phyloP scores from a whole-genome alignment of 53 echinoderm and acorn worm species.

The Echinarachnius parma region DNA sequence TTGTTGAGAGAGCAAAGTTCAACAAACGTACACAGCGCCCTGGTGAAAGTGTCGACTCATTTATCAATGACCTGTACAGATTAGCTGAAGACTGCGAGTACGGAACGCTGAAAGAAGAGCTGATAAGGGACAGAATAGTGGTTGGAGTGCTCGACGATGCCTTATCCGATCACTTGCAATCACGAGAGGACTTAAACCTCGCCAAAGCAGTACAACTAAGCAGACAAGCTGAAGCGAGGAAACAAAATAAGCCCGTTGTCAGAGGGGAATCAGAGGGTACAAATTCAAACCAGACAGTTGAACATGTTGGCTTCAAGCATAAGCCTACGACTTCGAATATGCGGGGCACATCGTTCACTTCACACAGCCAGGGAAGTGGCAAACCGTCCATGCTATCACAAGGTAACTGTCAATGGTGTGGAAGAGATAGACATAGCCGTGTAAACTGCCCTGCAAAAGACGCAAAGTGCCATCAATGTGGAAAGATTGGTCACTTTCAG shows the following conservation, averaged over 20 bases:
- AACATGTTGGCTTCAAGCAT: no score
- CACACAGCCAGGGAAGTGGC: no score
- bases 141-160: constrained; percentile 25
- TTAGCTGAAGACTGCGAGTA: constrained; percentile 64
- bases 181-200: constrained; percentile 38
- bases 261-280: background rate
- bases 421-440: background rate
- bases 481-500: constrained; percentile 35
- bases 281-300: no score
- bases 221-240: constrained; percentile 32
- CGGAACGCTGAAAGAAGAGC: constrained; percentile 44
- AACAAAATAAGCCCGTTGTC: constrained; percentile 9
- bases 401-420: constrained; percentile 6
- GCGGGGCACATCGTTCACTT: no score
- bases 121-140: constrained; percentile 56
- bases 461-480: constrained; percentile 28
- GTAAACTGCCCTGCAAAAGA: constrained; percentile 63
- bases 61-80: constrained; percentile 57
- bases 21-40: constrained; percentile 52
- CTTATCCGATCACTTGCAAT: constrained; percentile 28
- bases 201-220: constrained; percentile 42
- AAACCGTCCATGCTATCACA: no score
- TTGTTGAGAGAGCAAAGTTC: constrained; percentile 55
- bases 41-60: constrained; percentile 59
- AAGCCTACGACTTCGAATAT: no score